Conservation (phyloP, 2,113 vertebrate species). For the Poecile atricapillus region DNA sequence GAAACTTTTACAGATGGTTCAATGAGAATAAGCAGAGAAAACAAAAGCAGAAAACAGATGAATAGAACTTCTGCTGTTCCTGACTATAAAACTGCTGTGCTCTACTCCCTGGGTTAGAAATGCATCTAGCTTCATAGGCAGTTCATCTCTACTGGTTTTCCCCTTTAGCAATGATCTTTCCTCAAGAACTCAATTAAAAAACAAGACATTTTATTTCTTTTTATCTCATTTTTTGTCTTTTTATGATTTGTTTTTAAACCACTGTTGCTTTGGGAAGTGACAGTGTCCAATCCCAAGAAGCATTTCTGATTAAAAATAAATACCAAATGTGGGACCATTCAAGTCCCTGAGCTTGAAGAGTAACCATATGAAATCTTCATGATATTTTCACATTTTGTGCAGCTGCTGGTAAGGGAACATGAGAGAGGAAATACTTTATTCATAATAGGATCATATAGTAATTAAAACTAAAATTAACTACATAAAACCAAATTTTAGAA, state of each 20-base stretch:
- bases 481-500: neutral
- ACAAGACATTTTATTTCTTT: neutral
- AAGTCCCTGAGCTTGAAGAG: neutral
- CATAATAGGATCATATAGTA: neutral
- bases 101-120: neutral
- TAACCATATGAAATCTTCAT: neutral
- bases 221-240: neutral
- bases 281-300: neutral
- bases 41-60: neutral
- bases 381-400: neutral
- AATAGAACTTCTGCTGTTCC: neutral
- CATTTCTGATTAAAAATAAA: neutral
- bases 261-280: neutral
- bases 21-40: neutral
- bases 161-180: neutral
- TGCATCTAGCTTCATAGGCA: neutral
- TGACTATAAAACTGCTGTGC: neutral
- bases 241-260: neutral
- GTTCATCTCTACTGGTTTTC: neutral
- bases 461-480: neutral
- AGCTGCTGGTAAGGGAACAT: neutral
- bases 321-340: neutral
- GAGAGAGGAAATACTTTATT: neutral
- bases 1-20: neutral
- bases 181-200: neutral